Evolutionary conservation across 92 coral and sea anemone species (phyloP).

Genomic region (Palythoa heliodiscus): DNA sequence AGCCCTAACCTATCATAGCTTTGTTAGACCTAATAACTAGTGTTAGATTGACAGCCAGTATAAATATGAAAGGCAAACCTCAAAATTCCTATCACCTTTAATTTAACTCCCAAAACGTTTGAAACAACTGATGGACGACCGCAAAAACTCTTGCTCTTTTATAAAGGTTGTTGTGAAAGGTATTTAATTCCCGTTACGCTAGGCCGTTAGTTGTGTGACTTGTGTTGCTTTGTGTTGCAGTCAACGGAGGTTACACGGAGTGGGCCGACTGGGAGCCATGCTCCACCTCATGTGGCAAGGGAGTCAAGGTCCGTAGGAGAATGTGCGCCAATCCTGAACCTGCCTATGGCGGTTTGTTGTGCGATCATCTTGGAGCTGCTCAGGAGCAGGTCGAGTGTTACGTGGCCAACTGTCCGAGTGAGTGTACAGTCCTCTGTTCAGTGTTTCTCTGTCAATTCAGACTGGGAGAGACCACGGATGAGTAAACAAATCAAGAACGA

Average conservation of each 20-base stretch:
- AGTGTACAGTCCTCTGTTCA: constrained; percentile 12
- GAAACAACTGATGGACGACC: too few relatives aligned
- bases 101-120: too few relatives aligned
- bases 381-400: constrained; percentile 88
- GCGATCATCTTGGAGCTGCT: constrained; percentile 79
- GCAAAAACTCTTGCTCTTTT: too few relatives aligned
- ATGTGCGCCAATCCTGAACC: constrained; percentile 89
- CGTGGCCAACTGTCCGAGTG: constrained; percentile 94
- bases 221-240: constrained; percentile 42
- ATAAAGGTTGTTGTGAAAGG: neutral
- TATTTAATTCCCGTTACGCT: neutral
- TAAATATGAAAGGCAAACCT: too few relatives aligned
- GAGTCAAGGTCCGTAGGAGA: constrained; percentile 76
- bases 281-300: constrained; percentile 88
- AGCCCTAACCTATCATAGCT: too few relatives aligned
- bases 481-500: too few relatives aligned
- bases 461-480: too few relatives aligned
- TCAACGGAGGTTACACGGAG: constrained; percentile 91
- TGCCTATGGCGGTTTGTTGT: constrained; percentile 87
- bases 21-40: too few relatives aligned
- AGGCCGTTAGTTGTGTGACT: neutral
- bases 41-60: too few relatives aligned
- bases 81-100: too few relatives aligned
- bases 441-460: too few relatives aligned
- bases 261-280: constrained; percentile 94